phyloP scores from a whole-genome alignment of 2,888 invertebrate species.

The Cheilosia vernalis region DNA sequence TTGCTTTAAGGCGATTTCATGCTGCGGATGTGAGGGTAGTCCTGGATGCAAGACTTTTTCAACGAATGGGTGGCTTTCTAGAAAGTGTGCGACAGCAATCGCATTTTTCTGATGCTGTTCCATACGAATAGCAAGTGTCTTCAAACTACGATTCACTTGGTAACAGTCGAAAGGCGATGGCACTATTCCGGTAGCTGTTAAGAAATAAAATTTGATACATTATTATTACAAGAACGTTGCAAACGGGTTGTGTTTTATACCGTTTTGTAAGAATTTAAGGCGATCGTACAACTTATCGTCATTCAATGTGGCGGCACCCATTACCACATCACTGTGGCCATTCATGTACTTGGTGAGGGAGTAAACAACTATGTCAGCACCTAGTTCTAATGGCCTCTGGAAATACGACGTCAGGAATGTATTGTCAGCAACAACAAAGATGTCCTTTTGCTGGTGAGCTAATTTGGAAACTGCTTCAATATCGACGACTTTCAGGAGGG shows the following conservation, averaged over 20 bases:
- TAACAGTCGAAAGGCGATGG: slow-evolving; percentile 99
- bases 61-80: slow-evolving; percentile 91
- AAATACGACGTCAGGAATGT: slow-evolving; percentile 96
- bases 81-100: slow-evolving; percentile 90
- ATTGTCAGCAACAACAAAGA: slow-evolving; percentile 94
- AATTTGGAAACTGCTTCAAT: slow-evolving; percentile 89
- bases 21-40: slow-evolving; percentile 93
- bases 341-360: slow-evolving; percentile 99
- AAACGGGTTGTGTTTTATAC: slow-evolving; percentile 83
- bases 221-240: not conserved
- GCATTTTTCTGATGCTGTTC: slow-evolving; percentile 92
- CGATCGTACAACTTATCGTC: slow-evolving; percentile 88
- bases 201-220: not conserved
- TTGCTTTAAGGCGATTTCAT: slow-evolving; percentile 91
- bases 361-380: slow-evolving; percentile 95
- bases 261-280: slow-evolving; percentile 94
- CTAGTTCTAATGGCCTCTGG: slow-evolving; percentile 94
- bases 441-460: slow-evolving; percentile 84
- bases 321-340: slow-evolving; percentile 98
- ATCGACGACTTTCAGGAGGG: slow-evolving; percentile 94
- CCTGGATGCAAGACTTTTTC: slow-evolving; percentile 93
- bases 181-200: slow-evolving; percentile 88
- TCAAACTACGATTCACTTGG: slow-evolving; percentile 95
- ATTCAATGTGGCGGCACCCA: slow-evolving; percentile 94
- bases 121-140: slow-evolving; percentile 97